Evolutionary conservation across 2,888 invertebrate genomes (phyloP), one percentile per base, ranked within the genome.

Genomic region (Anarsia innoxiella): DNA sequence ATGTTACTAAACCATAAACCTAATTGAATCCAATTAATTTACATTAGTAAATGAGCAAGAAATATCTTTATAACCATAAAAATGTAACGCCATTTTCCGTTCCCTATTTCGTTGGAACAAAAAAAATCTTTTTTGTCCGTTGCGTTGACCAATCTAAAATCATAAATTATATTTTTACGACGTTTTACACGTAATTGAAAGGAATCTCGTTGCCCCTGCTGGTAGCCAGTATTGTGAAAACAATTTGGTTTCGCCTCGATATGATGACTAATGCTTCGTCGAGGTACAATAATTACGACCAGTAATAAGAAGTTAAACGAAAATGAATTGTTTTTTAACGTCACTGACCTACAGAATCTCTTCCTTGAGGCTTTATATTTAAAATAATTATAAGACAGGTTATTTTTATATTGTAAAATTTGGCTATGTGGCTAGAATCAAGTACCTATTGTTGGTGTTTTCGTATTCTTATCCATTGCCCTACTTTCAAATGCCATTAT

Each of bases 51-150:
- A n/a, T n/a, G n/a, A n/a, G 19, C 5, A 1, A 12, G 27, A 34
- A 51, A 51, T 46, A 45, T 42, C 39, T 36, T 39, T 58, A 51
- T 63, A 65, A 66, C 62, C 65, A 59, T 61, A 63, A 71, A 69
- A 61, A 63, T 50, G 51, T 59, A 75, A 69, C 83, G 83, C 83
- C 83, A 83, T 83, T 83, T 83, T 83, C 67, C 73, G 71, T 64
- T 69, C 61, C 61, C 61, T 60, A 68, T 64, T 66, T 70, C 62
- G 63, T 64, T 53, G 49, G 50, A 64, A n/a, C n/a, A n/a, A n/a
- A n/a, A n/a, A n/a, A 62, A 56, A 12, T 67, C 59, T 70, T 68
- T 75, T 72, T 71, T 48, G 54, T 61, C 59, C 41, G 46, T 54
- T 44, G 49, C 47, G 49, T 46, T 53, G 46, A 52, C 42, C 51